Evolutionary conservation across 1,140 invertebrate species (phyloP).

Genomic region (Rhagoletis pomonella): DNA sequence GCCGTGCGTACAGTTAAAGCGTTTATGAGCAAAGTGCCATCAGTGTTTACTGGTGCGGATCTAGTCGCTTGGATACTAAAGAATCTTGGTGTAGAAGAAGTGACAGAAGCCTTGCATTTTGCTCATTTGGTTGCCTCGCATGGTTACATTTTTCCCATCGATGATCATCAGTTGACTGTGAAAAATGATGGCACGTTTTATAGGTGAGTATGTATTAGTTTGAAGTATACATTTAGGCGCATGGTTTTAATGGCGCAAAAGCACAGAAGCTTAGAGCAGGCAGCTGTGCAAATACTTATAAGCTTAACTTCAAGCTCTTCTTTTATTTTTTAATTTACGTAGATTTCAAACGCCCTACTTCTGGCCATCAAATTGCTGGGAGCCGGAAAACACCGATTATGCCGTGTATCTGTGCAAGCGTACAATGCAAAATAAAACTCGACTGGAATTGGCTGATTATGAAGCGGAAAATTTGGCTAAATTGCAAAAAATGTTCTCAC

Average conservation of each 20-base stretch:
- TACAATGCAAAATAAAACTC: slow-evolving; percentile 99
- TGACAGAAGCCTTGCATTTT: slow-evolving; percentile 94
- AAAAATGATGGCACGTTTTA: slow-evolving; percentile 99
- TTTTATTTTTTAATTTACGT: slow-evolving; percentile 72
- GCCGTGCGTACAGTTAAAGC: slow-evolving; percentile 98
- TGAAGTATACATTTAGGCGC: not conserved
- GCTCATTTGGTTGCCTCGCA: slow-evolving; percentile 97
- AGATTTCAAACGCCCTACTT: slow-evolving; percentile 99
- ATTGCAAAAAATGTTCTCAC: slow-evolving; percentile 98
- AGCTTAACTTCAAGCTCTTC: not conserved
- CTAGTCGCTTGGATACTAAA: slow-evolving; percentile 95
- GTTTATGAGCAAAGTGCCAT: slow-evolving; percentile 99
- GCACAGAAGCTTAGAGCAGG: not conserved
- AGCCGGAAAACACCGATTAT: slow-evolving; percentile 99
- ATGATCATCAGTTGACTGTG: slow-evolving; percentile 97
- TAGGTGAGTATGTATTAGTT: slow-evolving; percentile 76
- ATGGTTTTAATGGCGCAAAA: not conserved
- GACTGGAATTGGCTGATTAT: slow-evolving; percentile 97
- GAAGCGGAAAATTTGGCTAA: slow-evolving; percentile 98
- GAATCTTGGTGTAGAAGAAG: slow-evolving; percentile 94
- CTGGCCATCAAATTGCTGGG: slow-evolving; percentile 99
- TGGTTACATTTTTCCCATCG: slow-evolving; percentile 99
- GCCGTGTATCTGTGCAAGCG: slow-evolving; percentile 99
- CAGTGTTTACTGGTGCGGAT: slow-evolving; percentile 90
- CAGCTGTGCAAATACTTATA: too few species aligned